Evolutionary conservation across 2,888 invertebrate genomes (phyloP).

Genomic region (Clanis bilineata): DNA sequence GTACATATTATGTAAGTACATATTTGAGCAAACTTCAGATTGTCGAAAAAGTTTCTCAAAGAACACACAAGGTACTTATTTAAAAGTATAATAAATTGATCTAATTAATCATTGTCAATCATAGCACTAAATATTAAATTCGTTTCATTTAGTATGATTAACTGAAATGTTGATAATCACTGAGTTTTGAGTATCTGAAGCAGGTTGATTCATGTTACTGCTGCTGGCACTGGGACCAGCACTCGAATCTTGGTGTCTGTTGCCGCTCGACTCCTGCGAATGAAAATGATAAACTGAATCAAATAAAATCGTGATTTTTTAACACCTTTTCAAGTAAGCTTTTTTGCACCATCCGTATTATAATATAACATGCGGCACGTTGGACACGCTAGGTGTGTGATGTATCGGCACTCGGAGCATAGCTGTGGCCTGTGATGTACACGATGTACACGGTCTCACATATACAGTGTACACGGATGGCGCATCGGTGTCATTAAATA

Average conservation of each 20-base stretch:
- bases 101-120: not conserved
- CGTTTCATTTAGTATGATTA: slow-evolving; percentile 25
- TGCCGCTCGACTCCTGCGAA: slow-evolving; percentile 25
- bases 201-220: slow-evolving; percentile 24
- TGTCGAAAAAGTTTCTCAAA: not conserved
- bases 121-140: slow-evolving; percentile 10
- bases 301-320: too few species aligned
- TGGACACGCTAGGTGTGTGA: too few species aligned
- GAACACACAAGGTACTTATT: not conserved
- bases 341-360: too few species aligned
- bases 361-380: too few species aligned
- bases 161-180: slow-evolving; percentile 32
- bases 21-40: slow-evolving; percentile 9
- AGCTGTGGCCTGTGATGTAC: too few species aligned
- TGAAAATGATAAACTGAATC: not conserved
- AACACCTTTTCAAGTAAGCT: too few species aligned
- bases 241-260: slow-evolving; percentile 23
- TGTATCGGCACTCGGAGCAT: too few species aligned
- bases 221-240: slow-evolving; percentile 23
- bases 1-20: slow-evolving; percentile 3
- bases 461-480: too few species aligned
- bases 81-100: not conserved
- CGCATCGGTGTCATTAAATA: too few species aligned
- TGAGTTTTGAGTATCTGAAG: slow-evolving; percentile 27
- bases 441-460: too few species aligned